Evolutionary conservation across 2,797 vertebrate species (phyloP), one percentile per base, ranked within the genome.

Genomic region (Forpus xanthops): DNA sequence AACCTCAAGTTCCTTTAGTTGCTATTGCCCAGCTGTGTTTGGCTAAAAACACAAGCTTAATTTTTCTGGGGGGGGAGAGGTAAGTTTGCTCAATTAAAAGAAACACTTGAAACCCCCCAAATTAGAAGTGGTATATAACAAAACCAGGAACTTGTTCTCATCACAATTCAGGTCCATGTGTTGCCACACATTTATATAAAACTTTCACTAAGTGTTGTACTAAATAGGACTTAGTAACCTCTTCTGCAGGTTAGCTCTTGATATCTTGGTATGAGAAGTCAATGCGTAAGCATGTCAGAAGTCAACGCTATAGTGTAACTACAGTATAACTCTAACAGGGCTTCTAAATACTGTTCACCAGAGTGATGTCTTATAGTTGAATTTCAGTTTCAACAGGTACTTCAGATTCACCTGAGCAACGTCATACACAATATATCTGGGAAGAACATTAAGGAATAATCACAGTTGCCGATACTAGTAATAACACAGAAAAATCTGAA

Each of bases 341-440:
- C 79, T 94, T 83, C 95, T 94, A 95, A 92, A 71, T 78, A 90
- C 39, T 61, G 64, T 96, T 99, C 98, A 99, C 99, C 99, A 99
- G 89, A 99, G 98, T 58, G 99, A 98, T 0, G 98, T 98, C 96
- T 99, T 99, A 97, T 99, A 99, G 97, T 99, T 99, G 97, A 99
- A 99, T 95, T 98, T 99, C 95, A 99, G 98, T 97, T 99, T 99
- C 98, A 99, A 97, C 95, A 99, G 98, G 97, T 99, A 99, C 97
- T 99, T 99, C 96, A 99, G 97, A 95, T 99, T 98, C 70, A 99
- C 97, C 98, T 99, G 99, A 85, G 99, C 98, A 72, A 99, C 98
- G 64, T 99, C 99, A 21, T 99, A 99, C 89, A 99, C 99, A 20
- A 99, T 99, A 96, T 99, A 99, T 95, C 99, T 99, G 98, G 92